Base-by-base conservation (phyloP, 2,888 invertebrate species). In the Onchidella celtica region DNA sequence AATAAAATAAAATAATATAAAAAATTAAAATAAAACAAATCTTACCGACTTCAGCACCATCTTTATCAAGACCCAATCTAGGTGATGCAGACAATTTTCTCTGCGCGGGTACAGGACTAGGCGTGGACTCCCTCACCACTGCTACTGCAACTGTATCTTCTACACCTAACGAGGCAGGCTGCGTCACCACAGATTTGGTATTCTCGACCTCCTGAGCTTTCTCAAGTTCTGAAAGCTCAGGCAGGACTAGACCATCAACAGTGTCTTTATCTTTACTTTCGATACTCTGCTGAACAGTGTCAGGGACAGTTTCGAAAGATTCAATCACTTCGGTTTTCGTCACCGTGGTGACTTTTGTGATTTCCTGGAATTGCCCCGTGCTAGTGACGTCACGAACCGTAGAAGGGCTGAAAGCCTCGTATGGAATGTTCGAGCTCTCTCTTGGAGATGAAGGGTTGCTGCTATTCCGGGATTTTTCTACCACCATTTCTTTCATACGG, bases 401-500 rank as follows among this genome's bases (percentile, higher is more conserved):
- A n/a, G n/a, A n/a, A n/a, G n/a, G n/a, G n/a, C n/a, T n/a, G n/a
- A n/a, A n/a, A 14, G 2, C 32, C 68, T 40, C 57, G 24, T 34
- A 34, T 2, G 69, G 29, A 14, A 40, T 70, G 34, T 2, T 59
- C 55, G 21, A 61, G 57, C 34, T 24, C 3, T 38, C 21, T 38
- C 24, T 29, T 0, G 75, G 69, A 75, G 69, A 36, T 29, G 72
- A n/a, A 38, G 38, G 47, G 21, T 9, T 32, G 32, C 65, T 65
- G 32, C 36, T 24, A 29, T 27, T 40, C 3, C 77, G 83, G 3
- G 83, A 29, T 38, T 76, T 84, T 66, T 86, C 85, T 14, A 84
- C 34, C 29, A 79, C 81, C 85, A 86, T 86, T n/a, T 75, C 83
- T 36, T 86, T 83, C 84, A 85, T 85, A 27, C 84, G 72, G 55